These are phyloP conservation scores for Mormyrus proboscirostris DNA, from an alignment of 2,797 vertebrate genomes.

Conservation along the genomic window DNA sequence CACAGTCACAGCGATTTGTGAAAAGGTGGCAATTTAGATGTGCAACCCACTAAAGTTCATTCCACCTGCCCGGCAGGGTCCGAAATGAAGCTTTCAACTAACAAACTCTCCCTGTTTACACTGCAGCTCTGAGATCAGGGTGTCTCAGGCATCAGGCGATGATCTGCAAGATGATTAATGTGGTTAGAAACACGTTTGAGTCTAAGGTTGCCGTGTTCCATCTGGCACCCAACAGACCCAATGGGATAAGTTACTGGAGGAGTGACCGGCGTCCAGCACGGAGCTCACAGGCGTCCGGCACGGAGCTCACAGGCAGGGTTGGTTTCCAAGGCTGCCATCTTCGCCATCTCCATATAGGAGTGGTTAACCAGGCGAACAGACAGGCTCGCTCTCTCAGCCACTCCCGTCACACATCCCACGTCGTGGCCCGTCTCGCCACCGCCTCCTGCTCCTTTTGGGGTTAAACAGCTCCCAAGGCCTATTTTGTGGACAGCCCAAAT, in stretches of 20 bases:
- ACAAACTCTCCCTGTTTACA: background rate
- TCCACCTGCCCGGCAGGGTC: background rate
- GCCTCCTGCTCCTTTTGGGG: background rate
- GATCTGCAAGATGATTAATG: background rate
- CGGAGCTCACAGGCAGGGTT: background rate
- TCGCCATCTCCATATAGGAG: background rate
- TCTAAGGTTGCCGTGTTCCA: background rate
- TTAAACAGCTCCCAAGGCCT: background rate
- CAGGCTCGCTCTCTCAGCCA: background rate
- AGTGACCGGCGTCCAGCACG: background rate
- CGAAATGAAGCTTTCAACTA: background rate
- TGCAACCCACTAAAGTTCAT: background rate
- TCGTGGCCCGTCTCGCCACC: background rate
- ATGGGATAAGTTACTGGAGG: background rate
- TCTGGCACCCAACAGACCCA: background rate
- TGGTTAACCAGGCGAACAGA: background rate
- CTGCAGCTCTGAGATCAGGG: background rate
- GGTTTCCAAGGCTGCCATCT: background rate
- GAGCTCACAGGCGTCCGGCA: background rate
- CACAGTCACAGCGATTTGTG: background rate
- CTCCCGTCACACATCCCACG: background rate
- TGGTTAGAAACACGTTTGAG: background rate
- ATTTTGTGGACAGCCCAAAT: constrained; percentile 22
- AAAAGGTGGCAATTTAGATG: background rate
- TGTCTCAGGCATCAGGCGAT: background rate